phyloP scores from a whole-genome alignment of 2,797 vertebrate species.

The Simalia tracyae region DNA sequence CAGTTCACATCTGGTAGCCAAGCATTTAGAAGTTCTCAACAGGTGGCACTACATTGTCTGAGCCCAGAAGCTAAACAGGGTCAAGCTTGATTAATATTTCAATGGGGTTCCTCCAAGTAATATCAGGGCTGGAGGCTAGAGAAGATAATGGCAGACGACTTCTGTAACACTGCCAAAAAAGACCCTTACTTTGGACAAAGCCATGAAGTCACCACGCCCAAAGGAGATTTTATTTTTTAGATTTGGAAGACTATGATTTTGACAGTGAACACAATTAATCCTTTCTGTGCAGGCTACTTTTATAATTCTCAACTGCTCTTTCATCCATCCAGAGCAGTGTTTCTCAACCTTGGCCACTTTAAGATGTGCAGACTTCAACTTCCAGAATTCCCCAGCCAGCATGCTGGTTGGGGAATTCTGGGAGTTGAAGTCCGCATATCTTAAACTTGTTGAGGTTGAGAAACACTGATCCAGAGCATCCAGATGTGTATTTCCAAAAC shows the following conservation, averaged over 20 bases:
- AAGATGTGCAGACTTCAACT: no score
- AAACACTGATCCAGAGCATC: not conserved
- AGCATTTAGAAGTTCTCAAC: not conserved
- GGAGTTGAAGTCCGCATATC: no score
- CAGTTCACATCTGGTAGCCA: not conserved
- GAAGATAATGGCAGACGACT: not conserved
- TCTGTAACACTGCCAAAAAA: not conserved
- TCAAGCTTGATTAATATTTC: not conserved
- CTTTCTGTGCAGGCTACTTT: not conserved
- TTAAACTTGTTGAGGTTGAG: no score
- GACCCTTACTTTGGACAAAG: not conserved
- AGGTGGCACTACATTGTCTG: not conserved
- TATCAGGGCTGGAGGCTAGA: not conserved
- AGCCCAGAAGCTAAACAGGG: not conserved
- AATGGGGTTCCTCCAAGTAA: not conserved
- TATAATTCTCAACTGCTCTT: not conserved
- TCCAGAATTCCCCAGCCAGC: no score
- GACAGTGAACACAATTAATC: not conserved
- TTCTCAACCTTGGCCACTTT: no score
- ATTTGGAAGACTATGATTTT: not conserved
- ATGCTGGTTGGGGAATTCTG: no score
- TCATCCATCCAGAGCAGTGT: not conserved
- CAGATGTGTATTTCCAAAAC: not conserved
- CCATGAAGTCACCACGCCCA: not conserved
- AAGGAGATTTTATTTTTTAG: not conserved